phyloP scores from a whole-genome alignment of 2,888 invertebrate species.

The Meiosimyza decipiens region DNA sequence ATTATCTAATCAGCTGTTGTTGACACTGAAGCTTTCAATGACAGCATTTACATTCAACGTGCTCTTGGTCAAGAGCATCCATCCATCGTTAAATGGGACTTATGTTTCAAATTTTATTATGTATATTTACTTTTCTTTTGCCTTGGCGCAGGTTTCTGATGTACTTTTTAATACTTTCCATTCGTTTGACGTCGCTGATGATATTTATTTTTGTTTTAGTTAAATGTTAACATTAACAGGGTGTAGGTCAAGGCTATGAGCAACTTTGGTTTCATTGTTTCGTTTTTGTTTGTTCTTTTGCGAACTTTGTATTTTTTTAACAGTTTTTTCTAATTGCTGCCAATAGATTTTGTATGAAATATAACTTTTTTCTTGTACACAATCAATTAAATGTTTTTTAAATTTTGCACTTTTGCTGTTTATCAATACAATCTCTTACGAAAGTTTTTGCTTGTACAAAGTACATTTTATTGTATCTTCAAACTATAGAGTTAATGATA shows the following conservation, averaged over 20 bases:
- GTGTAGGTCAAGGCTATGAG: slow-evolving; percentile 47
- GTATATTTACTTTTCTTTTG: neutral
- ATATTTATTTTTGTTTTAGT: slow-evolving; percentile 9
- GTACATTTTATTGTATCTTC: neutral
- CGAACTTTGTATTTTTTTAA: neutral
- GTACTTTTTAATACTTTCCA: neutral
- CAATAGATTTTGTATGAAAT: neutral
- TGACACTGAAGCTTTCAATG: slow-evolving; percentile 36
- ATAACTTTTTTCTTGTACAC: neutral
- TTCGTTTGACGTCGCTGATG: neutral
- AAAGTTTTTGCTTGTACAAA: neutral
- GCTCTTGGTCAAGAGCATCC: slow-evolving; percentile 18
- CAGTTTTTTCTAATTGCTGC: neutral
- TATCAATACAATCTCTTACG: slow-evolving; percentile 1
- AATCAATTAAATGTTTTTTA: slow-evolving; percentile 17
- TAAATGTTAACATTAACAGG: slow-evolving; percentile 28
- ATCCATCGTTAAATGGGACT: neutral
- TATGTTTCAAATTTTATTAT: no score
- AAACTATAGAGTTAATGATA: neutral
- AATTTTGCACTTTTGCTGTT: slow-evolving; percentile 21
- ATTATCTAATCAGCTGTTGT: slow-evolving; percentile 54
- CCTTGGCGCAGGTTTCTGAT: slow-evolving; percentile 14
- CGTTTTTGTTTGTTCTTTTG: slow-evolving; percentile 5
- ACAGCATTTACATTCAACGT: slow-evolving; percentile 9
- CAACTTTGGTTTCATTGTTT: slow-evolving; percentile 18